phyloP scores from a whole-genome alignment of 2,797 vertebrate genomes.

The Chiroxiphia lanceolata region DNA sequence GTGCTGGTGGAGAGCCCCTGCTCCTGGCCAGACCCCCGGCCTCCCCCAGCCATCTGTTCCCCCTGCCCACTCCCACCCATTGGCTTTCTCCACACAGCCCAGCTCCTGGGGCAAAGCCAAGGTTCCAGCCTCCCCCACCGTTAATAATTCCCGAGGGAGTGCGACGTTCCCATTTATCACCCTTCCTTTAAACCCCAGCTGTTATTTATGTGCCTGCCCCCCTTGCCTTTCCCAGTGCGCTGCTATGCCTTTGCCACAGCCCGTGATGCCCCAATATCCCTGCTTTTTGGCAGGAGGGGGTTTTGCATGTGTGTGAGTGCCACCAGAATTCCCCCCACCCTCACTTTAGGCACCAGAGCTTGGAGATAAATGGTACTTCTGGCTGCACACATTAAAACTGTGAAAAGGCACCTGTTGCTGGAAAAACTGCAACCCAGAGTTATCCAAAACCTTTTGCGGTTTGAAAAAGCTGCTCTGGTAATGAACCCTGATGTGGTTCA shows the following conservation, averaged over 20 bases:
- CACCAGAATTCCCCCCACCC: not conserved
- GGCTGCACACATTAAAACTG: fast-evolving
- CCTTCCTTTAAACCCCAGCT: slow-evolving; percentile 43
- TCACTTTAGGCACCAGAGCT: not conserved
- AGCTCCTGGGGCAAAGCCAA: slow-evolving; percentile 65
- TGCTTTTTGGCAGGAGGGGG: not conserved
- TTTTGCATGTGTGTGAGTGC: not conserved
- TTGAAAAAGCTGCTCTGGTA: not conserved
- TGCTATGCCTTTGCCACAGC: not conserved
- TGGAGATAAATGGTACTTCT: not conserved
- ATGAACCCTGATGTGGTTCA: not conserved
- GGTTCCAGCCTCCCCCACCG: slow-evolving; percentile 50
- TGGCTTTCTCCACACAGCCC: slow-evolving; percentile 35
- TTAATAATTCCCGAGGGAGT: slow-evolving; percentile 64
- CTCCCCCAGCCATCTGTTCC: not conserved
- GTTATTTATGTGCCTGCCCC: slow-evolving; percentile 3
- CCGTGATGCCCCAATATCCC: fast-evolving
- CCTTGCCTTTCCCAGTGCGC: not conserved
- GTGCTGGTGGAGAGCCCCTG: fast-evolving
- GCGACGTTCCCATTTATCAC: slow-evolving; percentile 62
- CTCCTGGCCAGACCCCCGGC: fast-evolving
- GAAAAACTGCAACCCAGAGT: not conserved
- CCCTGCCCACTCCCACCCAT: slow-evolving; percentile 44
- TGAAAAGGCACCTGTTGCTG: not conserved
- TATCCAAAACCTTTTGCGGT: not conserved